Evolutionary conservation across 2,113 vertebrate species (phyloP).

Genomic region (Urocynchramus pylzowi): DNA sequence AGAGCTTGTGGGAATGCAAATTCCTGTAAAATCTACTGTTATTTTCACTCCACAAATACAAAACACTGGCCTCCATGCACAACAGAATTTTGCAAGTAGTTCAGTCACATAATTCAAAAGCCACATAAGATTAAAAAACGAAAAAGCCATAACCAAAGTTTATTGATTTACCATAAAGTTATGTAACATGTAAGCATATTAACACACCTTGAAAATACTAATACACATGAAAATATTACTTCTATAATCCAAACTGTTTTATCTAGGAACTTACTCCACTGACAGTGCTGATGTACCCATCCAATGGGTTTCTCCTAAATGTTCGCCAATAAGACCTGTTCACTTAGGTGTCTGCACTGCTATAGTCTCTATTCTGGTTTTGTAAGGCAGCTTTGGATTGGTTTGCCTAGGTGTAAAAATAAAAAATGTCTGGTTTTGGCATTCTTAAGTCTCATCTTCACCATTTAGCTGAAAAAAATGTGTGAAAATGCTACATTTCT

Average conservation of each 20-base stretch:
- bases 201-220: not conserved
- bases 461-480: not conserved
- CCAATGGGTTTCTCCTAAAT: not conserved
- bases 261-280: not conserved
- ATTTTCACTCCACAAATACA: not conserved
- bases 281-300: not conserved
- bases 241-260: not conserved
- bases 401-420: not conserved
- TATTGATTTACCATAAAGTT: not conserved
- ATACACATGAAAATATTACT: not conserved
- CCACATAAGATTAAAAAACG: fast-evolving
- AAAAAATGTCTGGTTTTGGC: not conserved
- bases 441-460: not conserved
- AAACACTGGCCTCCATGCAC: not conserved
- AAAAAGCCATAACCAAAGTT: not conserved
- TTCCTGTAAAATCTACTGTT: not conserved
- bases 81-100: not conserved
- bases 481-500: not conserved
- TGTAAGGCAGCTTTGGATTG: not conserved
- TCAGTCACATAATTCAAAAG: not conserved
- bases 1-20: not conserved
- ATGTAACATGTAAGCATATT: not conserved
- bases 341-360: not conserved
- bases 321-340: not conserved
- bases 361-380: not conserved